Evolutionary conservation across 2,888 invertebrate species (phyloP).

Genomic region (Myopa testacea): DNA sequence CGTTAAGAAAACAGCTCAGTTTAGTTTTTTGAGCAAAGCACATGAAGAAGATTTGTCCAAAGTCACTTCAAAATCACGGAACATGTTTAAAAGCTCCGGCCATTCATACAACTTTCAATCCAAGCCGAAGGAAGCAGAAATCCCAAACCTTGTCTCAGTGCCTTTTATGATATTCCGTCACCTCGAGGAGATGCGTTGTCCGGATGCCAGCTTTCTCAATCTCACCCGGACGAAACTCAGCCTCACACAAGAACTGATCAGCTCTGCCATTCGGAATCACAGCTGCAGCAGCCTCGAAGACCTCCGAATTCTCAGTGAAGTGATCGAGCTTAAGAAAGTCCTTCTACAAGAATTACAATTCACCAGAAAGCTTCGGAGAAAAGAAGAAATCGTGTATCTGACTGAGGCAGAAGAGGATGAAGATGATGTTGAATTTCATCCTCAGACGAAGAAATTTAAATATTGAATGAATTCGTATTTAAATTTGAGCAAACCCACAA

Average conservation of each 20-base stretch:
- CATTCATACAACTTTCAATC: not conserved
- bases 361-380: not conserved
- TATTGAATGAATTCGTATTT: not conserved
- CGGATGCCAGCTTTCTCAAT: not conserved
- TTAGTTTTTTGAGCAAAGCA: not conserved
- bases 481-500: not conserved
- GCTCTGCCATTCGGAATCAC: not conserved
- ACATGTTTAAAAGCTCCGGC: not conserved
- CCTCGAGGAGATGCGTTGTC: not conserved
- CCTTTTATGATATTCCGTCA: slow-evolving; percentile 7
- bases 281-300: slow-evolving; percentile 3
- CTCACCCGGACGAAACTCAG: slow-evolving; percentile 1
- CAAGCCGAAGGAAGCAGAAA: not conserved
- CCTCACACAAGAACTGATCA: slow-evolving; percentile 1
- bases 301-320: slow-evolving; percentile 9
- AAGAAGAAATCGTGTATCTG: not conserved
- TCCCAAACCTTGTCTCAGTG: not conserved
- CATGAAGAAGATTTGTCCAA: not conserved
- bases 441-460: not conserved
- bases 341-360: not conserved
- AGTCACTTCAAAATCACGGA: not conserved
- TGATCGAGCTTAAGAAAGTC: slow-evolving; percentile 18
- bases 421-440: not conserved
- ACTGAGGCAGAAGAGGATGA: not conserved
- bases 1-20: not conserved